phyloP scores from a whole-genome alignment of 1,140 invertebrate species.

The Aphidius ervi region DNA sequence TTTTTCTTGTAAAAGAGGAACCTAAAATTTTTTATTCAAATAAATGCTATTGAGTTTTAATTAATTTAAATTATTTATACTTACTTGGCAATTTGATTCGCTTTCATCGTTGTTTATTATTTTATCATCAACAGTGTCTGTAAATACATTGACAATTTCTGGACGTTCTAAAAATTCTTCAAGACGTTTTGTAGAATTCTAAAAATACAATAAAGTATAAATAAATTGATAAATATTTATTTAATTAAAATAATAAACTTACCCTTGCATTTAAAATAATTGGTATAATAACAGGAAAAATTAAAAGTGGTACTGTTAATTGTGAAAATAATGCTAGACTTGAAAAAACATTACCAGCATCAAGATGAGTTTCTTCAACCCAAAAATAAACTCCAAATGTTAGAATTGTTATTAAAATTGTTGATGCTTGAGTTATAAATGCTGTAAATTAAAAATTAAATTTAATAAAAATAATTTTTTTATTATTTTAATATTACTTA shows the following conservation, averaged over 20 bases:
- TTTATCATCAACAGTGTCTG: constrained; percentile 31
- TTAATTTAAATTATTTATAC: constrained; percentile 2
- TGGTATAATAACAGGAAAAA: constrained; percentile 73
- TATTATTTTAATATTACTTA: constrained; percentile 44
- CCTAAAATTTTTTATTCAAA: too few species aligned
- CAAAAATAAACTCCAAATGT: constrained; percentile 65
- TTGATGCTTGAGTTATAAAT: constrained; percentile 70
- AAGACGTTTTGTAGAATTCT: constrained; percentile 66
- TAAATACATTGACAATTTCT: constrained; percentile 60
- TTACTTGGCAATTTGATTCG: constrained; percentile 14
- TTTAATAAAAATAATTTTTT: background rate
- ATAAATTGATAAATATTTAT: background rate
- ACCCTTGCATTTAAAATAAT: constrained; percentile 73
- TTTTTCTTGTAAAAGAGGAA: too few species aligned
- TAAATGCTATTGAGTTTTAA: too few species aligned
- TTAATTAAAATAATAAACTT: constrained; percentile 30
- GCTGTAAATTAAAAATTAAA: constrained; percentile 52
- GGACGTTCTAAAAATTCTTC: constrained; percentile 64
- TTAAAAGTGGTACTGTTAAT: constrained; percentile 71
- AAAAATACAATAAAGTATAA: constrained; percentile 33
- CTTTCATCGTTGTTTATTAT: too few species aligned
- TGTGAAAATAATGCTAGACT: constrained; percentile 77
- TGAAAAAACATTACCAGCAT: constrained; percentile 69
- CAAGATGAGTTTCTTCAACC: constrained; percentile 57
- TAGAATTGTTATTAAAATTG: constrained; percentile 68